Percentiles rank a stretch among this genome's conserved stretches.
phyloP scores from a whole-genome alignment of 2,888 invertebrate species.

The Panopea generosa region DNA sequence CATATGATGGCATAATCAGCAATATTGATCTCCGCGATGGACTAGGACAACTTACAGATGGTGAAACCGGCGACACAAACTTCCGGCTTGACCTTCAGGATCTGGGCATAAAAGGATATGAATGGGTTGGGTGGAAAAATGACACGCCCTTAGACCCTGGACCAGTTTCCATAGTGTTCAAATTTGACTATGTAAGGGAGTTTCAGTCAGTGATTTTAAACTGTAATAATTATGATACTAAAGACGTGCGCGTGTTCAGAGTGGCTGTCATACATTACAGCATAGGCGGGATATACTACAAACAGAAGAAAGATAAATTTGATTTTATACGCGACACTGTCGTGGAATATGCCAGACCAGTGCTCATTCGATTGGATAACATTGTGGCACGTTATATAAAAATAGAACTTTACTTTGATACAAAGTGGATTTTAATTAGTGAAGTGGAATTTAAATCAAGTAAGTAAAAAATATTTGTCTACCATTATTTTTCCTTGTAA shows the following conservation, averaged over 20 bases:
- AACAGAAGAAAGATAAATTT: conserved; percentile 90
- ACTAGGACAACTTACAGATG: conserved; percentile 93
- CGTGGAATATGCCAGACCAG: conserved; percentile 93
- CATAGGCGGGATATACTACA: conserved; percentile 92
- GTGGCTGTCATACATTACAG: conserved; percentile 91
- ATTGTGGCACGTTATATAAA: conserved; percentile 92
- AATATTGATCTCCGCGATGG: conserved; percentile 89
- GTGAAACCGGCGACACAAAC: conserved; percentile 91
- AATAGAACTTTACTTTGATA: conserved; percentile 91
- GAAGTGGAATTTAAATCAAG: conserved; percentile 95
- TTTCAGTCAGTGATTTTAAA: conserved; percentile 93
- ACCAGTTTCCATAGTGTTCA: conserved; percentile 91
- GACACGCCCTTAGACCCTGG: conserved; percentile 87
- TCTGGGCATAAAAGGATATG: conserved; percentile 89
- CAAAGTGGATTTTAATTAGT: conserved; percentile 96
- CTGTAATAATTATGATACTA: conserved; percentile 94
- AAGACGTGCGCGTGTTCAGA: conserved; percentile 93
- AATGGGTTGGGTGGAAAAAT: conserved; percentile 95
- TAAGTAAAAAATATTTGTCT: conserved; percentile 80
- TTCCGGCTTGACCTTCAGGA: conserved; percentile 89
- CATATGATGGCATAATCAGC: conserved; percentile 92
- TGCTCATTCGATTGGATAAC: conserved; percentile 93
- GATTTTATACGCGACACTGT: conserved; percentile 90
- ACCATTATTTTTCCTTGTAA: background rate
- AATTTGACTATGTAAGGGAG: conserved; percentile 94